A percentile compares a stretch with the other conserved stretches of the same genome.
These are phyloP conservation scores for Epinotia bilunana DNA, from an alignment of 2,888 invertebrate species.

Conservation along the genomic window DNA sequence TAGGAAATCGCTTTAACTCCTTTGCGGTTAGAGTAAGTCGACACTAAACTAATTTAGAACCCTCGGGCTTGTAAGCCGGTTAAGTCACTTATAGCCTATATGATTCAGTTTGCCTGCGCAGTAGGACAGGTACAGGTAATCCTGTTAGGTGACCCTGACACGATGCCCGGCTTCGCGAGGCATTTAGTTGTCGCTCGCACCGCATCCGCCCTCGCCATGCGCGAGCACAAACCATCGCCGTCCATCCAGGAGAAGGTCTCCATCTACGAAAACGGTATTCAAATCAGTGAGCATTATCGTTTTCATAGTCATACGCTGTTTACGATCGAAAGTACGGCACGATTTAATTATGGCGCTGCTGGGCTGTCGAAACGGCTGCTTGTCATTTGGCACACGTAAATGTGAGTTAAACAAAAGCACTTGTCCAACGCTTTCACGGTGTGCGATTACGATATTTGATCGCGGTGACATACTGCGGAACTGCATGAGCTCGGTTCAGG, in stretches of 20 bases:
- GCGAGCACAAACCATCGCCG: slow-evolving; percentile 77
- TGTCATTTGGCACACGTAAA: slow-evolving; percentile 78
- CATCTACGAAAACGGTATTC: slow-evolving; percentile 82
- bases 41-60: slow-evolving; percentile 51
- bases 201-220: slow-evolving; percentile 73
- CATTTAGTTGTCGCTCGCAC: slow-evolving; percentile 68
- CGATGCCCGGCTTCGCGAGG: slow-evolving; percentile 79
- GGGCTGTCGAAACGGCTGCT: slow-evolving; percentile 72
- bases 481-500: slow-evolving; percentile 47
- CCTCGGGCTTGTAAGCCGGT: slow-evolving; percentile 66
- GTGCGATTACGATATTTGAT: slow-evolving; percentile 72
- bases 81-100: slow-evolving; percentile 67
- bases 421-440: slow-evolving; percentile 75
- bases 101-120: slow-evolving; percentile 75
- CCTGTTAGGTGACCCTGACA: slow-evolving; percentile 84
- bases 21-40: slow-evolving; percentile 38
- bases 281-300: slow-evolving; percentile 57
- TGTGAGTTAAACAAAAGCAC: slow-evolving; percentile 73
- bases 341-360: slow-evolving; percentile 54
- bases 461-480: slow-evolving; percentile 67
- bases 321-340: slow-evolving; percentile 72
- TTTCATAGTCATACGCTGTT: slow-evolving; percentile 51
- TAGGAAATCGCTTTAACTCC: slow-evolving; percentile 22
- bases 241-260: slow-evolving; percentile 82
- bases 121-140: slow-evolving; percentile 80